phyloP scores from a whole-genome alignment of 2,888 invertebrate genomes.

The Prenolepis imparis region DNA sequence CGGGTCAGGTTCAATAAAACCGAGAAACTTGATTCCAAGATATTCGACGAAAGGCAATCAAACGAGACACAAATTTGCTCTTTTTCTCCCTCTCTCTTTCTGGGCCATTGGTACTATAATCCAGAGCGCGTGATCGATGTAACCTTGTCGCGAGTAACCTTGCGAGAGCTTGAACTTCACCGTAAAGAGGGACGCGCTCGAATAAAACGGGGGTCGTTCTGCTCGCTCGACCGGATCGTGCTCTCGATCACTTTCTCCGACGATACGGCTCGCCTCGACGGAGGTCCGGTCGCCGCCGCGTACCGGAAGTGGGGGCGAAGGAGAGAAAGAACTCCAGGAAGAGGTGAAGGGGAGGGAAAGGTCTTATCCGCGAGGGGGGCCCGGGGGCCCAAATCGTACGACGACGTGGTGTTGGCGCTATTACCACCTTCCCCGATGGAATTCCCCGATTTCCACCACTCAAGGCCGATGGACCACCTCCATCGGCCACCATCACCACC shows the following conservation, averaged over 20 bases:
- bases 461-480: slow-evolving; percentile 64
- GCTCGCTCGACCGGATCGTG: slow-evolving; percentile 70
- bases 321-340: slow-evolving; percentile 51
- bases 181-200: slow-evolving; percentile 58
- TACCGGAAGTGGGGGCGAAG: slow-evolving; percentile 51
- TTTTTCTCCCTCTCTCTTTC: slow-evolving; percentile 30
- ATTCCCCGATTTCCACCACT: slow-evolving; percentile 65
- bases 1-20: neutral
- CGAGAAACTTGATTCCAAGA: neutral
- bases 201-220: slow-evolving; percentile 61
- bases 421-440: slow-evolving; percentile 56
- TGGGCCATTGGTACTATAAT: slow-evolving; percentile 59
- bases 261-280: slow-evolving; percentile 53
- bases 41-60: neutral
- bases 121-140: slow-evolving; percentile 73
- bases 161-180: slow-evolving; percentile 82
- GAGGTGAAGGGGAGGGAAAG: slow-evolving; percentile 22
- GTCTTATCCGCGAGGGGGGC: slow-evolving; percentile 47
- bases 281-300: slow-evolving; percentile 24
- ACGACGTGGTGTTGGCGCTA: neutral
- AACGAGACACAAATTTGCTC: neutral
- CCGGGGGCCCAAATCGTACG: slow-evolving; percentile 27
- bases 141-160: slow-evolving; percentile 85
- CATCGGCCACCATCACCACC: slow-evolving; percentile 71
- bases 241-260: slow-evolving; percentile 85